Evolutionary conservation across 2,888 invertebrate species (phyloP).

Genomic region (Petrophora chlorosata): DNA sequence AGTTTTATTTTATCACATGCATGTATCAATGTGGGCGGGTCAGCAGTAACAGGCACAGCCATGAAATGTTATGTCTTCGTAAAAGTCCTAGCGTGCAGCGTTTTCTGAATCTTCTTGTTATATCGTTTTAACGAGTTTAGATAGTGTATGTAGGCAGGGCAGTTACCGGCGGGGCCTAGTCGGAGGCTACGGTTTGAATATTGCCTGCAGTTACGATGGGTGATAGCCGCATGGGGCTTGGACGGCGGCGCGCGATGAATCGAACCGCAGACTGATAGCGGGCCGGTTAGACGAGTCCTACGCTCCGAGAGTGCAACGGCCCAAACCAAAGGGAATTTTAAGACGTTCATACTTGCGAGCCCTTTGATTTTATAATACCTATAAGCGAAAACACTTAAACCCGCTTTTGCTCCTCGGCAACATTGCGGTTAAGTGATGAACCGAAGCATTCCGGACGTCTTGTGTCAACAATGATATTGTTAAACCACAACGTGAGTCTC

Average conservation of each 20-base stretch:
- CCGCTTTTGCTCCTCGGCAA: constrained; percentile 8
- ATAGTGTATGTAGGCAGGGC: not conserved
- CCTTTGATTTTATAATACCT: constrained; percentile 61
- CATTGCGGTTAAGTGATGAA: not conserved
- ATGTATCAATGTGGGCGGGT: constrained; percentile 25
- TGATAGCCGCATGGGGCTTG: constrained; percentile 65
- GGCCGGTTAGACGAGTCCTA: constrained; percentile 82
- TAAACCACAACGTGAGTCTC: constrained; percentile 1
- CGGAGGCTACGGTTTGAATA: constrained; percentile 33
- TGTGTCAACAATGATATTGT: constrained; percentile 12
- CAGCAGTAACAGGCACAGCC: constrained; percentile 14
- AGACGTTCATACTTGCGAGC: constrained; percentile 73
- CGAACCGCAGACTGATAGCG: constrained; percentile 77
- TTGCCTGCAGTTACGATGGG: constrained; percentile 69
- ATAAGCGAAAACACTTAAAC: constrained; percentile 28
- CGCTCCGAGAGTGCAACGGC: constrained; percentile 78
- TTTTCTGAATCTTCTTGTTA: constrained; percentile 17
- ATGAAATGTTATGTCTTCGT: constrained; percentile 20
- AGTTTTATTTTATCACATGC: constrained; percentile 31
- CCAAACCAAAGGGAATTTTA: constrained; percentile 81
- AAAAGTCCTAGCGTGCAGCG: constrained; percentile 2
- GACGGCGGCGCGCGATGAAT: constrained; percentile 69
- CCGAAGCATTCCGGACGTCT: not conserved
- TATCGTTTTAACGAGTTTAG: constrained; percentile 19
- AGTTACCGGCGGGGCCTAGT: constrained; percentile 6